phyloP scores from a whole-genome alignment of 2,113 vertebrate genomes.

The Dromaius novaehollandiae region DNA sequence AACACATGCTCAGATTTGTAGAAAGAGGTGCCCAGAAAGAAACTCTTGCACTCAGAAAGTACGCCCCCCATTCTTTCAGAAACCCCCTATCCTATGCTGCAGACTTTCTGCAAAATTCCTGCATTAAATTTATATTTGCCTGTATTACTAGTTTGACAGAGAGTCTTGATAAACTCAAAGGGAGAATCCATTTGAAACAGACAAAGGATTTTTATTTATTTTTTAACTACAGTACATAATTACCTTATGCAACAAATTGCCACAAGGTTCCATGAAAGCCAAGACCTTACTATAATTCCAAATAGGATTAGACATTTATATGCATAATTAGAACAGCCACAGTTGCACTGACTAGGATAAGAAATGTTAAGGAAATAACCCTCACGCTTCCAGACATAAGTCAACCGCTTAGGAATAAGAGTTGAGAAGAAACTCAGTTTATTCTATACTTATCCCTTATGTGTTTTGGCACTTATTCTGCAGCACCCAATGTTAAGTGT shows the following conservation, averaged over 20 bases:
- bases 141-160: background rate
- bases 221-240: conserved; percentile 29
- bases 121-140: background rate
- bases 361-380: conserved; percentile 20
- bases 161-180: background rate
- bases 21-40: background rate
- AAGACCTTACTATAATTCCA: conserved; percentile 17
- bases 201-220: conserved; percentile 49
- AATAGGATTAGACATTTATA: conserved; percentile 51
- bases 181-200: background rate
- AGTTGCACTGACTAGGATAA: background rate
- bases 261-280: background rate
- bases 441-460: background rate
- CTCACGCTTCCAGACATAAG: background rate
- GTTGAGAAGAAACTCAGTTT: background rate
- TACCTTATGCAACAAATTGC: conserved; percentile 21
- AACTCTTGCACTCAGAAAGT: background rate
- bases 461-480: background rate
- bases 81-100: background rate
- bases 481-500: background rate
- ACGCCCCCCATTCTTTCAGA: background rate
- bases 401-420: background rate
- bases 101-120: conserved; percentile 7
- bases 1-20: background rate
- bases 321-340: conserved; percentile 38